phyloP scores from a whole-genome alignment of 2,113 vertebrate genomes.

The Hippocampus comes region DNA sequence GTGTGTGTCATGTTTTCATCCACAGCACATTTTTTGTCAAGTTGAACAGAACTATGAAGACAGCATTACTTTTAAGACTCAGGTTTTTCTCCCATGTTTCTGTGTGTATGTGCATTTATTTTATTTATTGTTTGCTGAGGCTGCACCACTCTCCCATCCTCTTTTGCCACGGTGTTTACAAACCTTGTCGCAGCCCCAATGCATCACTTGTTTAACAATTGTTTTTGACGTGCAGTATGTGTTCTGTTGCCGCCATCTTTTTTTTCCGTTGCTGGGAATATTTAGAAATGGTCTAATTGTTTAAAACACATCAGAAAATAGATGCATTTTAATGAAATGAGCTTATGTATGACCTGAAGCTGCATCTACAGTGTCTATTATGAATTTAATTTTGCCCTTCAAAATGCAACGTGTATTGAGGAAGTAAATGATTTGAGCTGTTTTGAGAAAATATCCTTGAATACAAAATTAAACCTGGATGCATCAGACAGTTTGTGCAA shows the following conservation, averaged over 20 bases:
- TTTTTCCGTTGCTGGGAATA: no score
- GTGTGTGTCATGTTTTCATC: no score
- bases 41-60: not conserved
- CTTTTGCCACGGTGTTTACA: constrained; percentile 24
- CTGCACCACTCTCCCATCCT: constrained; percentile 14
- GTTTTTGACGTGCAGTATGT: constrained; percentile 2
- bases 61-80: constrained; percentile 20
- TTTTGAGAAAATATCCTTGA: not conserved
- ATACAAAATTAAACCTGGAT: not conserved
- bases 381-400: not conserved
- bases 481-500: not conserved
- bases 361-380: not conserved
- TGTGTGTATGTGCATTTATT: constrained; percentile 13
- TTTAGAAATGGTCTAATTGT: not conserved
- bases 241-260: not conserved
- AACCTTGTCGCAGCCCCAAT: constrained; percentile 6
- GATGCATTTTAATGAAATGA: not conserved
- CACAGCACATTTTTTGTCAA: not conserved
- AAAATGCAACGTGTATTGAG: not conserved
- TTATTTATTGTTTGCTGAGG: constrained; percentile 30
- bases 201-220: not conserved
- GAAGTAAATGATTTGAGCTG: not conserved
- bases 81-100: not conserved
- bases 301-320: not conserved
- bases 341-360: not conserved